A percentile compares a stretch with the other conserved stretches of the same genome.
Conservation (phyloP, 2,888 invertebrate species). For the Halictus quadricinctus region DNA sequence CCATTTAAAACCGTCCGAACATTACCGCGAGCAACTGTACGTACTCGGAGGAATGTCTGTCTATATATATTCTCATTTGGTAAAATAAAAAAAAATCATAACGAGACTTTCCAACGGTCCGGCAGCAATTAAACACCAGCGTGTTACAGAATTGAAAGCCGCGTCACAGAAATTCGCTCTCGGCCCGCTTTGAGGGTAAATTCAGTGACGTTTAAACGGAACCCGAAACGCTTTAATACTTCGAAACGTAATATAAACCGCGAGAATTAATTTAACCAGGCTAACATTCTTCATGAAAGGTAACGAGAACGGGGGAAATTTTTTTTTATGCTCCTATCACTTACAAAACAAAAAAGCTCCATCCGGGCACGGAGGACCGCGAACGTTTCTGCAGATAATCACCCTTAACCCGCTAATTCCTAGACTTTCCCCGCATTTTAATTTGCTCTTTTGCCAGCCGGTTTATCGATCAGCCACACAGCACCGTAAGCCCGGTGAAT, state of each 20-base stretch:
- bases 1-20: background rate
- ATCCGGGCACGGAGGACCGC: background rate
- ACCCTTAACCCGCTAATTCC: conserved; percentile 35
- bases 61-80: too few relatives aligned
- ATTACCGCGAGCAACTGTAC: background rate
- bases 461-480: conserved; percentile 42
- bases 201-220: background rate
- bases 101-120: background rate
- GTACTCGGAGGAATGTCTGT: too few relatives aligned
- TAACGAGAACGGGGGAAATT: background rate
- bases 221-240: conserved; percentile 6
- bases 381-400: conserved; percentile 42
- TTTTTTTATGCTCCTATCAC: background rate
- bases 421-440: conserved; percentile 48
- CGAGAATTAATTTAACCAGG: conserved; percentile 6
- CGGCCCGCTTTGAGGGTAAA: background rate
- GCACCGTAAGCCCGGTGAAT: conserved; percentile 29
- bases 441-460: conserved; percentile 54
- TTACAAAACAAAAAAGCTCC: background rate
- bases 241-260: conserved; percentile 6
- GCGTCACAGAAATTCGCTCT: background rate
- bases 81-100: background rate
- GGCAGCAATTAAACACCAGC: background rate
- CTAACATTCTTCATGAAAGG: conserved; percentile 15
- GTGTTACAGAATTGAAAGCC: background rate